These are phyloP conservation scores for Mystacornis crossleyi DNA, from an alignment of 2,113 vertebrate genomes.

Conservation along the genomic window DNA sequence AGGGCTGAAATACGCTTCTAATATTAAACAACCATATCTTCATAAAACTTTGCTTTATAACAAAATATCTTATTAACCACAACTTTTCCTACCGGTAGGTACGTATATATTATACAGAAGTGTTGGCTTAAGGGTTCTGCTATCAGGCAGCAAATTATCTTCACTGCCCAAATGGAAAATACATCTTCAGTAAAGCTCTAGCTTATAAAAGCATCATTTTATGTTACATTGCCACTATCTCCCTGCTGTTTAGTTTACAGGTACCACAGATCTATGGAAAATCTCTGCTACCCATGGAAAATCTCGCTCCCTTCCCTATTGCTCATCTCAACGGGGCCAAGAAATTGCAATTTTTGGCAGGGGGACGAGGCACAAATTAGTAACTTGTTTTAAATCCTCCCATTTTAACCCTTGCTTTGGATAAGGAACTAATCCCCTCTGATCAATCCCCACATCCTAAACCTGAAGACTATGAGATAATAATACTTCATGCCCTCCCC, in stretches of 20 bases:
- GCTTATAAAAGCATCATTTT: conserved; percentile 45
- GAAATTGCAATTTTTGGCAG: conserved; percentile 8
- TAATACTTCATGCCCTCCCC: conserved; percentile 5
- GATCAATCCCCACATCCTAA: conserved; percentile 25
- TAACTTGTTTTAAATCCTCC: conserved; percentile 49
- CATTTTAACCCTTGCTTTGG: conserved; percentile 29
- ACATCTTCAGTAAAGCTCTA: conserved; percentile 49
- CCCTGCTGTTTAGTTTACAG: not conserved
- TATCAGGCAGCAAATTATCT: conserved; percentile 37
- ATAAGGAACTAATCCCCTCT: conserved; percentile 27
- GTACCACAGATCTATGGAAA: not conserved
- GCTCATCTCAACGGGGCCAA: not conserved
- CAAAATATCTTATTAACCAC: conserved; percentile 82
- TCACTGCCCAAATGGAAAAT: conserved; percentile 53
- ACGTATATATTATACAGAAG: conserved; percentile 67
- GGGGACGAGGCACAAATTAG: conserved; percentile 4
- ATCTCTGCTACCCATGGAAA: not conserved
- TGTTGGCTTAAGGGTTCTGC: conserved; percentile 63
- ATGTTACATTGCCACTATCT: conserved; percentile 6
- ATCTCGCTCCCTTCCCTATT: conserved; percentile 16
- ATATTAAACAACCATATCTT: conserved; percentile 76
- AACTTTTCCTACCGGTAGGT: conserved; percentile 62
- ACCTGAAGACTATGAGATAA: conserved; percentile 69
- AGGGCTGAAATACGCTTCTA: conserved; percentile 65
- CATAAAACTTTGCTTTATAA: conserved; percentile 81